Evolutionary conservation across 35 echinoderm and acorn worm species (phyloP).

Genomic region (Apostichopus californicus): DNA sequence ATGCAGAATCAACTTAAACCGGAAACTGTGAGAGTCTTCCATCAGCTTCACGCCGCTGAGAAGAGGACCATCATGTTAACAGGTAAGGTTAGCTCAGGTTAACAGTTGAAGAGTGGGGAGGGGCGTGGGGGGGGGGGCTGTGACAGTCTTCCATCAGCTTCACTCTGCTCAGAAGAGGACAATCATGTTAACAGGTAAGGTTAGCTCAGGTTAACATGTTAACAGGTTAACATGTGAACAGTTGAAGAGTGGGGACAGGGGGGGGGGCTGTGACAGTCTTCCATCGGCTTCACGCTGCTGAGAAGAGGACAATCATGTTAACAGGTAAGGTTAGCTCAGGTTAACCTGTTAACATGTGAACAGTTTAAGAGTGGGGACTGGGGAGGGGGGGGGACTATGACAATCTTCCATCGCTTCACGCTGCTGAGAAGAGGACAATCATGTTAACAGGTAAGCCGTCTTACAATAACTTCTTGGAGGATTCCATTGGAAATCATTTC

Average conservation of each 20-base stretch:
- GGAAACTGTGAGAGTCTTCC: constrained; percentile 59
- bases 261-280: constrained; percentile 11
- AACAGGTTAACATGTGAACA: too few species aligned
- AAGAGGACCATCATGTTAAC: constrained; percentile 72
- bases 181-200: constrained; percentile 74
- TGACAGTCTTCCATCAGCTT: constrained; percentile 49
- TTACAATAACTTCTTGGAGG: too few species aligned
- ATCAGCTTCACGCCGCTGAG: constrained; percentile 59
- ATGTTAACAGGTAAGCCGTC: constrained; percentile 71
- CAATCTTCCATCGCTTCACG: constrained; percentile 48
- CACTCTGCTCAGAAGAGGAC: constrained; percentile 65
- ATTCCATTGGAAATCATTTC: too few species aligned
- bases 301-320: constrained; percentile 71
- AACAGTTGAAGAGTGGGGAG: too few species aligned
- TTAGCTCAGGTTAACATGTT: too few species aligned
- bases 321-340: too few species aligned
- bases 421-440: constrained; percentile 61
- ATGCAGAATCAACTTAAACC: constrained; percentile 78
- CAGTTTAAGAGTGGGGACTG: too few species aligned
- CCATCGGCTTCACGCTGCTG: constrained; percentile 52
- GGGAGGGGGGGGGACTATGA: too few species aligned
- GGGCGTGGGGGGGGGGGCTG: too few species aligned
- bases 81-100: constrained; percentile 50
- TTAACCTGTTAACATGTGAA: too few species aligned
- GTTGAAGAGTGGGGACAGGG: neutral